Evolutionary conservation across 2,888 invertebrate species (phyloP).

Genomic region (Metalampra italica): DNA sequence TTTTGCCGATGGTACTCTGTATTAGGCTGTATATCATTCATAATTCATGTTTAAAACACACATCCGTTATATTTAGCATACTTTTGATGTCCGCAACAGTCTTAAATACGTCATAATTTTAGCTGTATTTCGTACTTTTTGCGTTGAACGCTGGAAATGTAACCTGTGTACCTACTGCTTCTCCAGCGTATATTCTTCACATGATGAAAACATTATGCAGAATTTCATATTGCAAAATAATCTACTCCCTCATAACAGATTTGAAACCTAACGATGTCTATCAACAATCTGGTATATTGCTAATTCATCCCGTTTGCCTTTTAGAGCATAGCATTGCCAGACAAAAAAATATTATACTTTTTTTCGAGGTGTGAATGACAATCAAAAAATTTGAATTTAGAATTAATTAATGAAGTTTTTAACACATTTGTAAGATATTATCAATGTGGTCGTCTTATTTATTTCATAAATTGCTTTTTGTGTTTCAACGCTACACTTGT

Average conservation of each 20-base stretch:
- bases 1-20: neutral
- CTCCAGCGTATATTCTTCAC: no score
- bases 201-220: no score
- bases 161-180: no score
- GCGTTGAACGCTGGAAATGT: neutral
- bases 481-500: no score
- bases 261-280: neutral
- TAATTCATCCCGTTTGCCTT: neutral
- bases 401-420: neutral
- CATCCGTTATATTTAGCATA: slow-evolving; percentile 1
- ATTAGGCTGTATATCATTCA: neutral
- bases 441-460: neutral
- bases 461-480: no score
- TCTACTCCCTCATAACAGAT: neutral
- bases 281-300: neutral
- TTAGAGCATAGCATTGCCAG: neutral
- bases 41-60: slow-evolving; percentile 1
- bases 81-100: neutral
- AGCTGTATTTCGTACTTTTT: neutral
- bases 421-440: neutral
- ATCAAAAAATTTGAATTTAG: neutral
- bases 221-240: neutral
- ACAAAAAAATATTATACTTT: neutral
- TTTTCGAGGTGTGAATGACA: slow-evolving; percentile 1
- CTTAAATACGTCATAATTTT: neutral